phyloP scores from a whole-genome alignment of 2,113 vertebrate species.

The Apodemus sylvaticus region DNA sequence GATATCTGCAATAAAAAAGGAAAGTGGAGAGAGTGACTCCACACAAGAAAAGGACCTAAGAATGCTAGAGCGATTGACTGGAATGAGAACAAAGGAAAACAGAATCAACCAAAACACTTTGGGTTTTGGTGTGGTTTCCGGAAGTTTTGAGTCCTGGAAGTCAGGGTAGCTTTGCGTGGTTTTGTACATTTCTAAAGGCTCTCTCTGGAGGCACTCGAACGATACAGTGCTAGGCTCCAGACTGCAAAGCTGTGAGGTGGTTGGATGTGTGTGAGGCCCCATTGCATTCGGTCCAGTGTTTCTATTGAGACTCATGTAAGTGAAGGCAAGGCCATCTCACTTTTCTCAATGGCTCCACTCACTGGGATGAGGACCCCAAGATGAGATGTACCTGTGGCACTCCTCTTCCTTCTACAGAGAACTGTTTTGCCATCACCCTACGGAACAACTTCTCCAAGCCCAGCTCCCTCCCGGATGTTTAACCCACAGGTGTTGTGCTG shows the following conservation, averaged over 20 bases:
- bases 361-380: background rate
- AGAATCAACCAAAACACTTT: background rate
- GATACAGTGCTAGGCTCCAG: constrained; percentile 42
- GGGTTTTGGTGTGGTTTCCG: constrained; percentile 44
- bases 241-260: constrained; percentile 72
- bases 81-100: constrained; percentile 34
- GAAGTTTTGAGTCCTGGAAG: background rate
- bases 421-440: constrained; percentile 70
- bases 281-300: constrained; percentile 49
- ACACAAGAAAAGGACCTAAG: constrained; percentile 41
- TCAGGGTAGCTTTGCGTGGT: constrained; percentile 12
- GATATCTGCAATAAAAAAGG: constrained; percentile 47
- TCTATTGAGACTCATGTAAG: constrained; percentile 43
- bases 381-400: background rate
- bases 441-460: constrained; percentile 66
- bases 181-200: constrained; percentile 61
- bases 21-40: background rate
- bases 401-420: constrained; percentile 47
- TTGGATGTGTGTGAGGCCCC: constrained; percentile 78
- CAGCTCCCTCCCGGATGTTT: constrained; percentile 57
- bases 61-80: constrained; percentile 34
- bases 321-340: constrained; percentile 57
- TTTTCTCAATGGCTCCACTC: constrained; percentile 59
- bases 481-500: constrained; percentile 82
- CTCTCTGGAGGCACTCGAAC: background rate